These are phyloP conservation scores for Apotomis betuletana DNA, from an alignment of 2,888 invertebrate genomes.

Conservation along the genomic window DNA sequence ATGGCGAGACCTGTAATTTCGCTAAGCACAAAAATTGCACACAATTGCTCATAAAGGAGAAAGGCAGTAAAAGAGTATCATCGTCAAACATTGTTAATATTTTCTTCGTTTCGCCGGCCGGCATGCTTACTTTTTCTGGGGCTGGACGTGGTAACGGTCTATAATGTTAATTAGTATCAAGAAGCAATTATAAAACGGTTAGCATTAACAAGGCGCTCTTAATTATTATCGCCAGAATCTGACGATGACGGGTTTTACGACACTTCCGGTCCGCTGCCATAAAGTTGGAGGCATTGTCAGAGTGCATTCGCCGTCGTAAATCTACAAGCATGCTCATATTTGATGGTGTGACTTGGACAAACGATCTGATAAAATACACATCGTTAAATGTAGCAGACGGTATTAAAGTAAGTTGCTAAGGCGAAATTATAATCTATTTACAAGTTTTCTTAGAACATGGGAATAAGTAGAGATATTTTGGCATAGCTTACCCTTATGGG, in stretches of 20 bases:
- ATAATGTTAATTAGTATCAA: slow-evolving; percentile 67
- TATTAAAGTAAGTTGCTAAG: background rate
- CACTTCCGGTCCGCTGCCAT: slow-evolving; percentile 73
- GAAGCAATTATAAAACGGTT: slow-evolving; percentile 75
- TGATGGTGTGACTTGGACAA: slow-evolving; percentile 56
- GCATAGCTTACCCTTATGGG: no score
- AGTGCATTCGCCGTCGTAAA: slow-evolving; percentile 67
- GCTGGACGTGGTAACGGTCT: slow-evolving; percentile 46
- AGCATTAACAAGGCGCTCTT: slow-evolving; percentile 79
- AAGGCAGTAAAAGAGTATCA: slow-evolving; percentile 9
- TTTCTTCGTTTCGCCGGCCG: background rate
- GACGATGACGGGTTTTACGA: slow-evolving; percentile 71
- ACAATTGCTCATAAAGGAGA: slow-evolving; percentile 10
- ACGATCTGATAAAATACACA: slow-evolving; percentile 32
- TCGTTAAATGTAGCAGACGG: slow-evolving; percentile 13
- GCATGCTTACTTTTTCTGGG: slow-evolving; percentile 34
- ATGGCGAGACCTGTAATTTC: slow-evolving; percentile 38
- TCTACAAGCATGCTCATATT: slow-evolving; percentile 61
- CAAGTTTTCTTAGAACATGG: no score
- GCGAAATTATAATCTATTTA: no score
- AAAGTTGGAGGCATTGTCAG: slow-evolving; percentile 62
- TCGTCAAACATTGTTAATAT: slow-evolving; percentile 7
- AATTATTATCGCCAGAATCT: slow-evolving; percentile 77
- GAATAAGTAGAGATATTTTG: no score
- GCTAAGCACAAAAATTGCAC: slow-evolving; percentile 39